Evolutionary conservation across 2,797 vertebrate species (phyloP), one percentile per base, ranked within the genome.

Genomic region (Myotis daubentonii): DNA sequence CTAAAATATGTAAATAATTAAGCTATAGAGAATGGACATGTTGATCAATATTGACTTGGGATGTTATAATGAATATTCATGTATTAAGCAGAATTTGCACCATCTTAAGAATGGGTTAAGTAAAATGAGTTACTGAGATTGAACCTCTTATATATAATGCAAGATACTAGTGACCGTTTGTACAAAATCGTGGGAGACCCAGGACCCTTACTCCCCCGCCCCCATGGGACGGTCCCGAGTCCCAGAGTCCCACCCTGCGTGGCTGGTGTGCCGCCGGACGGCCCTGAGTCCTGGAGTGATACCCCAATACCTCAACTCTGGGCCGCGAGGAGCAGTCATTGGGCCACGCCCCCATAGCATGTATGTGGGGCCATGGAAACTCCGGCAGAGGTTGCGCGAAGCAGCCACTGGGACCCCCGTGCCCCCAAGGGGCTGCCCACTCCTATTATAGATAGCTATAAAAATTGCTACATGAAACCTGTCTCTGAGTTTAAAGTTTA

Each of bases 101-200:
- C 28, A 88, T 81, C 17, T 91, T 87, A 36, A 15, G 75, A 76
- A 65, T 66, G 7, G 5, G 3, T 89, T 83, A 47, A 87, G 47
- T 65, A 82, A 89, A 60, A 30, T 23, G 86, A 30, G 47, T 60
- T 17, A 89, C 9, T n/a, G 8, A 72, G 16, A 41, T 71, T 76
- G 28, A 72, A 3, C 3, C 10, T 38, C 10, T 41, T 65, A 91
- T 62, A 41, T 23, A 20, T 66, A 89, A 87, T 16, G 13, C 8
- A 68, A 60, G 49, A 51, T 49, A 44, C 41, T 10, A 44, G 41
- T 44, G 41, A 44, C 41, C 41, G 9, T 44, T 44, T 44, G 41
- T 44, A 44, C 9, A 2, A 44, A 44, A 44, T 44, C 2, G 41
- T 44, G 41, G 8, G 41, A 44, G 41, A 44, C 41, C 41, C 2